Evolutionary conservation across 2,888 invertebrate genomes (phyloP).

Genomic region (Eilema caniola): DNA sequence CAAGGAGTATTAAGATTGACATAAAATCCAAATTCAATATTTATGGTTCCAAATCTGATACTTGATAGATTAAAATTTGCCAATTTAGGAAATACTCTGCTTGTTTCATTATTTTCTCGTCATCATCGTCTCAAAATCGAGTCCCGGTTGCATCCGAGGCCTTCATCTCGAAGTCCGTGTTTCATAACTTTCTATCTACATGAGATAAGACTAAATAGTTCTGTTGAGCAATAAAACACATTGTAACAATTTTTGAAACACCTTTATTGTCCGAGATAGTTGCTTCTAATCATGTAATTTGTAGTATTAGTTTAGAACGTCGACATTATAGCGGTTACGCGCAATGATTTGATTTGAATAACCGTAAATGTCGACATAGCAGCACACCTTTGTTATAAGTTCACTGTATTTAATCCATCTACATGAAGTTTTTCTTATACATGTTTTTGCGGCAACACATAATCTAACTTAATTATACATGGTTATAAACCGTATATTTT

Average conservation of each 20-base stretch:
- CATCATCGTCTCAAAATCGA: not conserved
- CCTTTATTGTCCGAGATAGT: conserved; percentile 31
- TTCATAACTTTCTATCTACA: not conserved
- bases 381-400: conserved; percentile 23
- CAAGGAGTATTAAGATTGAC: not conserved
- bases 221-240: not conserved
- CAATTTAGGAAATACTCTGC: not conserved
- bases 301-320: conserved; percentile 39
- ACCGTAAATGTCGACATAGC: conserved; percentile 36
- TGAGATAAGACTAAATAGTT: not conserved
- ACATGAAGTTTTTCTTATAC: not conserved
- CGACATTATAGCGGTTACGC: conserved; percentile 36
- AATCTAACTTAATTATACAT: not conserved
- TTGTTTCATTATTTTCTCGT: not conserved
- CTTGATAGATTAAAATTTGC: not conserved
- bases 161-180: not conserved
- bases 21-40: not conserved
- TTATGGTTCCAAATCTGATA: no score
- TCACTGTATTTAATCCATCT: not conserved
- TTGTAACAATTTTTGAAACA: conserved; percentile 15
- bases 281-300: conserved; percentile 40
- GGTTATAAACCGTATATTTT: not conserved
- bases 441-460: not conserved
- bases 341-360: conserved; percentile 49
- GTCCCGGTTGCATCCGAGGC: not conserved